These are phyloP conservation scores for Valencia hispanica DNA, from an alignment of 2,797 vertebrate genomes.

Conservation along the genomic window DNA sequence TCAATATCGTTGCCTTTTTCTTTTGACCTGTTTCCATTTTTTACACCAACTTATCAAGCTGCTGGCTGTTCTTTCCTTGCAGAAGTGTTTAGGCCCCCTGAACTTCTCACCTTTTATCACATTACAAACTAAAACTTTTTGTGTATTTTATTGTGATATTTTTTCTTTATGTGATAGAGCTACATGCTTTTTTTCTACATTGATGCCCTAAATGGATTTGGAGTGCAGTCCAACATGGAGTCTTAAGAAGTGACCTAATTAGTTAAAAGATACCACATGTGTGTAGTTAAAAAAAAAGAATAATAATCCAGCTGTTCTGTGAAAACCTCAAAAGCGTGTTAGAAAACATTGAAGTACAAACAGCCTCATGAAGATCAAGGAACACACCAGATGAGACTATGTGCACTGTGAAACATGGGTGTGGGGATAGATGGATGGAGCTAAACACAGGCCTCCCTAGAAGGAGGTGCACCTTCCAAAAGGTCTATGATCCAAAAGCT, in stretches of 20 bases:
- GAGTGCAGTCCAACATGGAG: not conserved
- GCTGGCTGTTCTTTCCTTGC: not conserved
- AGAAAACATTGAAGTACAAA: too few species aligned
- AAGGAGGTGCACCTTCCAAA: too few species aligned
- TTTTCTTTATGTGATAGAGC: not conserved
- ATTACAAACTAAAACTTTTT: not conserved
- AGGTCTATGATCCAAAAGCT: not conserved
- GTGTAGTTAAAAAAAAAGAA: too few species aligned
- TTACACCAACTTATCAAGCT: conserved; percentile 1
- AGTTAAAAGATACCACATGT: not conserved
- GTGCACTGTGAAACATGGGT: too few species aligned
- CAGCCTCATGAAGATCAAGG: not conserved
- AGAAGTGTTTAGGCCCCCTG: not conserved
- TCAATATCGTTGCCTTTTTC: not conserved
- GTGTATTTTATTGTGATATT: not conserved
- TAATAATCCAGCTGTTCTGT: not conserved
- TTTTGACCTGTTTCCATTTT: not conserved
- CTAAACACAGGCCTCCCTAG: not conserved
- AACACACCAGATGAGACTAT: too few species aligned
- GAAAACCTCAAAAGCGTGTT: not conserved
- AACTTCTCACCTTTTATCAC: not conserved
- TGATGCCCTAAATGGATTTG: not conserved
- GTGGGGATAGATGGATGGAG: too few species aligned
- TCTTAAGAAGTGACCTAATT: not conserved
- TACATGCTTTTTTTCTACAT: not conserved